phyloP scores from a whole-genome alignment of 2,113 vertebrate species.

The Anarrhichthys ocellatus region DNA sequence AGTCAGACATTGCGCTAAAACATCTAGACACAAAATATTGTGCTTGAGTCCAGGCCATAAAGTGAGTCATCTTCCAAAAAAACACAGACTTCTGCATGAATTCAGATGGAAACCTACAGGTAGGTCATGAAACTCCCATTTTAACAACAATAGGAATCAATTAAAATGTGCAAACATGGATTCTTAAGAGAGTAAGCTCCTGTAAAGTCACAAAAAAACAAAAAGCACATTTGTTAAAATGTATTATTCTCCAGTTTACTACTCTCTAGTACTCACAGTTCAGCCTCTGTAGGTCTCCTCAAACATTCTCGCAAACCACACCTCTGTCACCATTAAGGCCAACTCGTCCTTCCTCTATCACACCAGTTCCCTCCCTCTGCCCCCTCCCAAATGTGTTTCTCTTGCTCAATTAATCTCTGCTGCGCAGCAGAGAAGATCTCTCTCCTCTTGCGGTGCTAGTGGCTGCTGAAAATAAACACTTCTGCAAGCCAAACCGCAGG shows the following conservation, averaged over 20 bases:
- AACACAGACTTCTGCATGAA: background rate
- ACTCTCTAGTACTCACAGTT: constrained; percentile 30
- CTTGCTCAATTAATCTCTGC: constrained; percentile 1
- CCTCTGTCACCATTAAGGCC: constrained; percentile 49
- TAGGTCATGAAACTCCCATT: background rate
- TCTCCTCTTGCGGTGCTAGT: background rate
- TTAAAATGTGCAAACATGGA: background rate
- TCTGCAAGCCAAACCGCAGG: background rate
- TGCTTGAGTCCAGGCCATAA: background rate
- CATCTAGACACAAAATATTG: background rate
- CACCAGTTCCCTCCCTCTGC: constrained; percentile 11
- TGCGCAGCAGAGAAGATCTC: constrained; percentile 1
- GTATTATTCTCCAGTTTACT: background rate
- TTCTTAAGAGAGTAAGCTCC: background rate
- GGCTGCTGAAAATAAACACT: constrained; percentile 22
- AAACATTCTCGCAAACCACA: constrained; percentile 8
- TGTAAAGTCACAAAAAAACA: background rate
- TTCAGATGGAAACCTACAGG: background rate
- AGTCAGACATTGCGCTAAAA: background rate
- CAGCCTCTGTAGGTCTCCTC: constrained; percentile 2
- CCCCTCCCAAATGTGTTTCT: background rate
- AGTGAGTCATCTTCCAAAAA: background rate
- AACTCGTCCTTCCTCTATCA: constrained; percentile 52
- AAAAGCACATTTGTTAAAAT: background rate
- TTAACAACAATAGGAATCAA: background rate